Percentiles rank a stretch among this genome's conserved stretches.
These are phyloP conservation scores for Trachymyrmex septentrionalis DNA, from an alignment of 1,140 invertebrate genomes.

Conservation along the genomic window DNA sequence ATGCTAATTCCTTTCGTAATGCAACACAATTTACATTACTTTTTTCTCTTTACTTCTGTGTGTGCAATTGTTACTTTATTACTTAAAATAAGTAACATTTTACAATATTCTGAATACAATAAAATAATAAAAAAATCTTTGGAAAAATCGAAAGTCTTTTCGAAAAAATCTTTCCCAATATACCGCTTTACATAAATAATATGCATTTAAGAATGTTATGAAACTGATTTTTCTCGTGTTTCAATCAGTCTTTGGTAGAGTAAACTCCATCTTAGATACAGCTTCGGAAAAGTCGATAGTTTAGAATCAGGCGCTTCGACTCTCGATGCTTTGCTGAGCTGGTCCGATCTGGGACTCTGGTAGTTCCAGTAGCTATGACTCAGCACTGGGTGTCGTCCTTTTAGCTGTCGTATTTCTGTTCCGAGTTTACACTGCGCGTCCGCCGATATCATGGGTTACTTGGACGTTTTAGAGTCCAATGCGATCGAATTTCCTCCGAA, in stretches of 20 bases:
- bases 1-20: background rate
- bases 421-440: slow-evolving; percentile 71
- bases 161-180: background rate
- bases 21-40: background rate
- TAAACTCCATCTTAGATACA: slow-evolving; percentile 7
- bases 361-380: slow-evolving; percentile 66
- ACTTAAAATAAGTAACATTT: background rate
- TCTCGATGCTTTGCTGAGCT: slow-evolving; percentile 67
- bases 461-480: slow-evolving; percentile 45
- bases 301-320: slow-evolving; percentile 37
- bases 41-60: background rate
- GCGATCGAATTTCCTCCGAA: slow-evolving; percentile 34
- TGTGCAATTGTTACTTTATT: background rate
- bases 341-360: slow-evolving; percentile 55
- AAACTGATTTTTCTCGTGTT: background rate
- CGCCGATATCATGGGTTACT: slow-evolving; percentile 44
- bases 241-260: slow-evolving; percentile 16
- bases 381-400: slow-evolving; percentile 61
- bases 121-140: background rate
- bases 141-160: background rate
- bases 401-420: slow-evolving; percentile 71
- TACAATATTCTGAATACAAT: background rate
- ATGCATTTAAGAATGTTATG: background rate
- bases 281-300: slow-evolving; percentile 42
- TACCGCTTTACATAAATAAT: background rate